phyloP scores from a whole-genome alignment of 2,888 invertebrate genomes.

The Meteorus cinctellus region DNA sequence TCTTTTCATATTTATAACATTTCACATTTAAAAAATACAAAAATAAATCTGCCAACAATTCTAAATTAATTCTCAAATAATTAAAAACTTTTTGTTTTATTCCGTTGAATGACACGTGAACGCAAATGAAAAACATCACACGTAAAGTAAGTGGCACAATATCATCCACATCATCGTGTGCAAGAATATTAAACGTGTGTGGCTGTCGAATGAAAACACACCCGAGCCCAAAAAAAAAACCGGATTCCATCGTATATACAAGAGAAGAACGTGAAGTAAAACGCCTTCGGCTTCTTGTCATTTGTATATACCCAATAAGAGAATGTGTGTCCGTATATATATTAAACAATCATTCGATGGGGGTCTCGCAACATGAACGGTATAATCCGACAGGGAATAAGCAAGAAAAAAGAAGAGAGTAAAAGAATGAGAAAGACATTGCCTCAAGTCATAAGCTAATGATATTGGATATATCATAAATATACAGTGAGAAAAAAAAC shows the following conservation, averaged over 20 bases:
- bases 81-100: neutral
- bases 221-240: conserved; percentile 41
- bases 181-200: conserved; percentile 22
- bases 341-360: conserved; percentile 29
- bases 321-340: conserved; percentile 22
- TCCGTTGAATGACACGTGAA: neutral
- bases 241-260: conserved; percentile 38
- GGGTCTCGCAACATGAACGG: conserved; percentile 22
- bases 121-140: conserved; percentile 52
- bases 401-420: neutral
- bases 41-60: no score
- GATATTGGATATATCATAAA: conserved; percentile 14
- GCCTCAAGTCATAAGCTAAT: conserved; percentile 34
- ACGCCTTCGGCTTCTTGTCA: conserved; percentile 31
- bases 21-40: no score
- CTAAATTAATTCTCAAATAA: no score
- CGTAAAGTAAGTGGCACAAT: conserved; percentile 47
- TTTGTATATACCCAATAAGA: conserved; percentile 34
- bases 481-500: neutral
- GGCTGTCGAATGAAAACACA: conserved; percentile 36
- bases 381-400: conserved; percentile 15
- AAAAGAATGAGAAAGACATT: neutral
- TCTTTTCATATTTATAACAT: no score
- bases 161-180: conserved; percentile 44
- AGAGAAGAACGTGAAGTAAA: neutral